Conservation (phyloP, 2,888 invertebrate genomes). For the Eristalinus aeneus region DNA sequence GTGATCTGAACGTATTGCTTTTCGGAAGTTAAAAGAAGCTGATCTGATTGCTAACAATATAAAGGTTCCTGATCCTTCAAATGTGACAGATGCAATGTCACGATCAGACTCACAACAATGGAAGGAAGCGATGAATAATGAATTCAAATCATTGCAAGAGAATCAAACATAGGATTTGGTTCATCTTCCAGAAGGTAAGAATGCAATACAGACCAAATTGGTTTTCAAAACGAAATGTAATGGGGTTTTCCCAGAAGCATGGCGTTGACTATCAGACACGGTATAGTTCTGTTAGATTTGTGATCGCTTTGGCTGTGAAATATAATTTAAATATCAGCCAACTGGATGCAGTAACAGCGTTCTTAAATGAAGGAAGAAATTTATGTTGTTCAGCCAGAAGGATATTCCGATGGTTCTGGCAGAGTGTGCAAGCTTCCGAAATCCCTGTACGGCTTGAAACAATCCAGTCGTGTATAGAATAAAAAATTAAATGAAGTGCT, state of each 20-base stretch:
- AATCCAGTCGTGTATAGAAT: constrained; percentile 58
- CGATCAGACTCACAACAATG: constrained; percentile 48
- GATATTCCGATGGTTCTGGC: constrained; percentile 33
- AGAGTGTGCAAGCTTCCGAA: constrained; percentile 37
- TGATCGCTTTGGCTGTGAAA: constrained; percentile 13
- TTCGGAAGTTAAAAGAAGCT: not conserved
- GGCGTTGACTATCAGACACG: constrained; percentile 15
- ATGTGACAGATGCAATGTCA: constrained; percentile 62
- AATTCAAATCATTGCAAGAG: constrained; percentile 21
- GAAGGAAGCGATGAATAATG: constrained; percentile 70
- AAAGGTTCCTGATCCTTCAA: constrained; percentile 38
- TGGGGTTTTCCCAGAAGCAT: constrained; percentile 23
- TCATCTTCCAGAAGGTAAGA: constrained; percentile 26
- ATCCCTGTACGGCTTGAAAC: constrained; percentile 58
- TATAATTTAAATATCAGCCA: constrained; percentile 13
- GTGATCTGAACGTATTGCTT: constrained; percentile 24
- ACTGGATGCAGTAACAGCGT: constrained; percentile 17
- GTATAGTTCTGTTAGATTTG: constrained; percentile 28
- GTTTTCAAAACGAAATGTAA: constrained; percentile 17
- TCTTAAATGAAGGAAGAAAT: constrained; percentile 30
- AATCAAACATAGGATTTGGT: constrained; percentile 28
- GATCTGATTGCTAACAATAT: constrained; percentile 3
- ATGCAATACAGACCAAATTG: constrained; percentile 10
- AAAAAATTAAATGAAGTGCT: constrained; percentile 42
- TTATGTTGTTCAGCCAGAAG: constrained; percentile 48